These are phyloP conservation scores for Gymnothorax javanicus DNA, from an alignment of 2,797 vertebrate genomes.

Conservation along the genomic window DNA sequence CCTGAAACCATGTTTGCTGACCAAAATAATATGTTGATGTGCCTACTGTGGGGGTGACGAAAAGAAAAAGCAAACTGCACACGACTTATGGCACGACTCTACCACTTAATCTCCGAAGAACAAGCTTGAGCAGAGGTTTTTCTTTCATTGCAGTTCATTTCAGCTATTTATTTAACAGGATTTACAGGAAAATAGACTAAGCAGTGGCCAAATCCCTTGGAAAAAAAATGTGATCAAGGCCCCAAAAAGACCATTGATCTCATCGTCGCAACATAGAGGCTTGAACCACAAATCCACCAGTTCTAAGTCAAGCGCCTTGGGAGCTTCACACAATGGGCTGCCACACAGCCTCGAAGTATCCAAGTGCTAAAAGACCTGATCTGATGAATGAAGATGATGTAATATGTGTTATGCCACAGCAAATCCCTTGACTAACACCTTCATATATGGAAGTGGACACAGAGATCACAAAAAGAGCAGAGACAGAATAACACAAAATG, in stretches of 20 bases:
- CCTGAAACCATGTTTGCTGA: background rate
- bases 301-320: no score
- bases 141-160: background rate
- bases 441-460: background rate
- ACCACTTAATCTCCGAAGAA: background rate
- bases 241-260: no score
- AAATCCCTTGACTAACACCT: background rate
- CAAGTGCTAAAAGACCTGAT: background rate
- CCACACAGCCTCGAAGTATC: no score
- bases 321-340: no score
- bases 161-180: no score
- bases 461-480: background rate
- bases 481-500: background rate
- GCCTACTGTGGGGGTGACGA: background rate
- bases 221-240: no score
- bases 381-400: background rate
- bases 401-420: background rate
- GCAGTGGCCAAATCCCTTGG: no score
- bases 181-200: no score
- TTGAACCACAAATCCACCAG: no score
- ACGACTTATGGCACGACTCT: background rate
- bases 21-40: background rate
- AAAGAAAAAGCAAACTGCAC: background rate
- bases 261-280: no score
- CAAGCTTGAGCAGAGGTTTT: background rate